These are phyloP conservation scores for Danio choprae DNA, from an alignment of 2,797 vertebrate genomes.

Conservation along the genomic window DNA sequence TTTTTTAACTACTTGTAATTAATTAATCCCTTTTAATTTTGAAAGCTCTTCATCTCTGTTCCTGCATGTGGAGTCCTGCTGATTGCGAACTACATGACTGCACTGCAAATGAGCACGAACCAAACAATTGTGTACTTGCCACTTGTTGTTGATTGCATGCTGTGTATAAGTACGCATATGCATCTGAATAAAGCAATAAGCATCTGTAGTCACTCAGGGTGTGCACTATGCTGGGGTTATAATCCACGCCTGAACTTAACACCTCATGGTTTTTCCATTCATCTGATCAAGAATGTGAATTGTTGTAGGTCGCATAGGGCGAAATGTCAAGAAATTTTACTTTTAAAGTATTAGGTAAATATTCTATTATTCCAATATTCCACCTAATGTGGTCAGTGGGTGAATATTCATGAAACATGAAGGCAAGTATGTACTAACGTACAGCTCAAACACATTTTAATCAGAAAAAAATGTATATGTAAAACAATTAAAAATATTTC, in stretches of 20 bases:
- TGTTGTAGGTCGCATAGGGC: too few species aligned
- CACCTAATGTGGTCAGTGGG: too few species aligned
- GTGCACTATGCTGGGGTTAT: constrained; percentile 25
- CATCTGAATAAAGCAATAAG: constrained; percentile 54
- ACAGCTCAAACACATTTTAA: too few species aligned
- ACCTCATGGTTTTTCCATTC: background rate
- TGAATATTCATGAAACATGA: too few species aligned
- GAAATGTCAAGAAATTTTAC: too few species aligned
- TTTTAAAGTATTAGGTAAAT: too few species aligned
- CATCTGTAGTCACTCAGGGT: constrained; percentile 52
- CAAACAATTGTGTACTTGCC: constrained; percentile 30
- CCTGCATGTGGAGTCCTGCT: constrained; percentile 40
- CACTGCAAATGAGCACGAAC: constrained; percentile 56
- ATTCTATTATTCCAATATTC: too few species aligned
- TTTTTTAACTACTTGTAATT: background rate
- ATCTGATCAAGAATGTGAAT: constrained; percentile 1
- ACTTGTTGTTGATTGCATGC: constrained; percentile 50
- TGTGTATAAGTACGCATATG: constrained; percentile 16
- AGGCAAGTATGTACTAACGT: too few species aligned
- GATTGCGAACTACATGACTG: constrained; percentile 52
- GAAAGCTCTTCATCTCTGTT: constrained; percentile 1
- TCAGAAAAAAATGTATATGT: too few species aligned
- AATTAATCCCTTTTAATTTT: background rate
- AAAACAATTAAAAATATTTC: too few species aligned
- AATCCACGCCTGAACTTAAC: background rate